Evolutionary conservation across 2,797 vertebrate species (phyloP).

Genomic region (Tragopan temminckii): DNA sequence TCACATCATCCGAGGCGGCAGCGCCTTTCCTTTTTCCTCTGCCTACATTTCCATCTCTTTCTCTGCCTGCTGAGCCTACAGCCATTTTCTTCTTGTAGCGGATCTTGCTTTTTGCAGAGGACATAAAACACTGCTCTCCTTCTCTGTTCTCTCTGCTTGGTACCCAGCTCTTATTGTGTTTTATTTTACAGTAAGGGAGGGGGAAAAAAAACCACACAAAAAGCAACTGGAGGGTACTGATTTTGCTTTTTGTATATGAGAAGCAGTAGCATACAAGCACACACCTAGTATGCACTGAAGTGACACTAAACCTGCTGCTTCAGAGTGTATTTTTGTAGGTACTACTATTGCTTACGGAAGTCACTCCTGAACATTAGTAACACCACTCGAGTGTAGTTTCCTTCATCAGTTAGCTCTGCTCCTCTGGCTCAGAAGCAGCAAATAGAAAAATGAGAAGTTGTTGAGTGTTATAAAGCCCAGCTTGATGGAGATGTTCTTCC

Average conservation of each 20-base stretch:
- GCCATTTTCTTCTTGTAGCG: neutral
- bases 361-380: neutral
- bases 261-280: neutral
- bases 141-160: neutral
- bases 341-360: neutral
- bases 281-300: neutral
- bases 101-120: neutral
- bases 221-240: neutral
- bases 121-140: neutral
- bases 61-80: slow-evolving; percentile 19
- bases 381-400: neutral
- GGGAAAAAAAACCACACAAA: neutral
- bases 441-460: neutral
- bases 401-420: neutral
- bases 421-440: neutral
- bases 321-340: neutral
- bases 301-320: neutral
- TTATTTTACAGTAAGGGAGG: neutral
- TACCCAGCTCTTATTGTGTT: neutral
- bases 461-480: neutral
- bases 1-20: neutral
- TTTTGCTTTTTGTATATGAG: neutral
- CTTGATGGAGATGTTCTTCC: neutral
- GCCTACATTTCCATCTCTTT: neutral
- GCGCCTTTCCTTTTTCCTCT: neutral